These are phyloP conservation scores for Bungarus multicinctus DNA, from an alignment of 2,113 vertebrate genomes.

Conservation along the genomic window DNA sequence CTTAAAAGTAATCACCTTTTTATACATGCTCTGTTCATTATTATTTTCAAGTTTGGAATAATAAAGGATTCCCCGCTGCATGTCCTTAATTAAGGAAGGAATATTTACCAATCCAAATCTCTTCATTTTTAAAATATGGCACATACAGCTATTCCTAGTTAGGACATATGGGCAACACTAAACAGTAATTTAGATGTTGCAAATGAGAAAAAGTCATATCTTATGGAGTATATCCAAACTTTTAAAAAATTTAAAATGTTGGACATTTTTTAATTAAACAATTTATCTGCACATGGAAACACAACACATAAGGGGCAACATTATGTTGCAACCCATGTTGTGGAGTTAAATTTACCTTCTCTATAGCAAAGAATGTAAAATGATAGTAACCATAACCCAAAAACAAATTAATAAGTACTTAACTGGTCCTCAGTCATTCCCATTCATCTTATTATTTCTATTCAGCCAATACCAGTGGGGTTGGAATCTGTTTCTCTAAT, in stretches of 20 bases:
- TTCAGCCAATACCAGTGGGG: background rate
- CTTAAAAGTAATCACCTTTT: too few relatives aligned
- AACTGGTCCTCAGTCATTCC: background rate
- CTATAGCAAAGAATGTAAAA: background rate
- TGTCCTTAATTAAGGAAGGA: too few relatives aligned
- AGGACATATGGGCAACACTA: too few relatives aligned
- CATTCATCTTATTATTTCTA: background rate
- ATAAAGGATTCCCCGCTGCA: too few relatives aligned
- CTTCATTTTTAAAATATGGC: too few relatives aligned
- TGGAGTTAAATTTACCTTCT: background rate
- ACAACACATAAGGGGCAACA: background rate
- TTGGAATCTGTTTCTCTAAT: background rate
- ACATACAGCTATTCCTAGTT: too few relatives aligned
- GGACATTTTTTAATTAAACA: background rate
- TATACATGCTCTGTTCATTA: too few relatives aligned
- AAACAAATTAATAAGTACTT: background rate
- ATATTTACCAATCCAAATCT: too few relatives aligned
- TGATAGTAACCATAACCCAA: background rate
- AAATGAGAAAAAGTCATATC: background rate
- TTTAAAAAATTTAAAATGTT: background rate
- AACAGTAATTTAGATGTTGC: too few relatives aligned
- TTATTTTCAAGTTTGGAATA: too few relatives aligned
- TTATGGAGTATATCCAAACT: background rate
- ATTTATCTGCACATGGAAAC: background rate
- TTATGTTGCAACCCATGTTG: background rate